Evolutionary conservation across 2,113 vertebrate species (phyloP).

Genomic region (Lepus timidus): DNA sequence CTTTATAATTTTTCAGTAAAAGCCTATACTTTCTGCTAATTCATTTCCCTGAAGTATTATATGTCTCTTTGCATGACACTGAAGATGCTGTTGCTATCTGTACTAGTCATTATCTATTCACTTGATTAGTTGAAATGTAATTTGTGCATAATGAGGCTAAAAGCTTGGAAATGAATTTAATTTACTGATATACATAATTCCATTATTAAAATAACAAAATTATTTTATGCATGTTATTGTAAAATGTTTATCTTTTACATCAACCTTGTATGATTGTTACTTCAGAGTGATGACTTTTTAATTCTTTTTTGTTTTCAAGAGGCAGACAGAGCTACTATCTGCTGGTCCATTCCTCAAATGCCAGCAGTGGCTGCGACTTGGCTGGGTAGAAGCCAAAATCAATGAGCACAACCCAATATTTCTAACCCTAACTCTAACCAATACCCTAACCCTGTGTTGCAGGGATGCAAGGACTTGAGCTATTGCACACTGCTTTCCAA

Average conservation of each 20-base stretch:
- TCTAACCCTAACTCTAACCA: no score
- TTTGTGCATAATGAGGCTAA: constrained; percentile 41
- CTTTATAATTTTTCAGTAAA: neutral
- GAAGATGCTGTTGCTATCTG: neutral
- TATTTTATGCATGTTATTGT: neutral
- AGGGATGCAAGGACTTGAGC: no score
- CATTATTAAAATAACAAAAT: constrained; percentile 41
- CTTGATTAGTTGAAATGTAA: constrained; percentile 59
- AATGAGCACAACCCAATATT: no score
- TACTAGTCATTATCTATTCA: constrained; percentile 20
- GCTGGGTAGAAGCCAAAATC: no score
- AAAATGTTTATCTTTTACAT: constrained; percentile 41
- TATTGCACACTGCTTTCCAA: no score
- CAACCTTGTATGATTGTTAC: neutral
- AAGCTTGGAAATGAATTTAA: constrained; percentile 41
- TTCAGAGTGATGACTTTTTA: neutral
- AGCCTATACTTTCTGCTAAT: neutral
- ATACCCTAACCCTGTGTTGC: no score
- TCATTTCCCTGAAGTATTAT: neutral
- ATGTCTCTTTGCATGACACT: neutral
- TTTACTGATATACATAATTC: neutral
- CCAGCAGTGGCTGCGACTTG: no score
- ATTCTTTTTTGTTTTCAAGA: no score
- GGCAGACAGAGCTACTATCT: no score
- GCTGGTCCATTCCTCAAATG: no score